Evolutionary conservation across 2,888 invertebrate species (phyloP), one percentile per base, ranked within the genome.

Genomic region (Thereva nobilitata): DNA sequence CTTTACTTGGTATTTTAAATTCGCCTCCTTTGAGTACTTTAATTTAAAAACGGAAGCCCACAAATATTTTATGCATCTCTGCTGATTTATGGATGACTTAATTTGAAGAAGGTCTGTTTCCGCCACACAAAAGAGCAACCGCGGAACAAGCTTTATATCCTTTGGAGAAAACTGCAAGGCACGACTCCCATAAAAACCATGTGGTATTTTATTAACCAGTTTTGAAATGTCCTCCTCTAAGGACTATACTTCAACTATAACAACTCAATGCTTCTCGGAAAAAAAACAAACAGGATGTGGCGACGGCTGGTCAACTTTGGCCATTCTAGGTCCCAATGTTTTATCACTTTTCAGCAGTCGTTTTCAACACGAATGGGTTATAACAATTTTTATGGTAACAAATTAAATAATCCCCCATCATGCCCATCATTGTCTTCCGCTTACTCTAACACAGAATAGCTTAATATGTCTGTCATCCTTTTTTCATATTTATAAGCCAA

Each of bases 131-230:
- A 47, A 47, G 47, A 47, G 12, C n/a, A 47, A 3, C 12, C 47
- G 4, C 47, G 5, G 12, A 35, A 10, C 12, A 23, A 34, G 52
- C n/a, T 34, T 52, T 23, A 35, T 37, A 35, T 10, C 9, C 47
- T 44, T 47, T 45, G 49, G 37, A 38, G 59, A 49, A 59, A 59
- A 47, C 35, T 49, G 49, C 47, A 59, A 47, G 38, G n/a, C 38
- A 59, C n/a, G 59, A 47, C 0, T 10, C 38, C 59, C 59, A 59
- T 59, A 59, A 59, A 59, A 59, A 34, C 47, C 59, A 59, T 49
- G 47, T 40, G 45, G 59, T 38, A 37, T 59, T 47, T 59, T 59
- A 59, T 59, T 59, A 59, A 35, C 52, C 52, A 23, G 49, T 37
- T 49, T 59, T 59, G 49, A 59, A 59, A 37, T 47, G 59, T 37